Percentiles rank a stretch among this genome's conserved stretches.
Evolutionary conservation across 2,888 invertebrate genomes (phyloP).

Genomic region (Ormia ochracea): DNA sequence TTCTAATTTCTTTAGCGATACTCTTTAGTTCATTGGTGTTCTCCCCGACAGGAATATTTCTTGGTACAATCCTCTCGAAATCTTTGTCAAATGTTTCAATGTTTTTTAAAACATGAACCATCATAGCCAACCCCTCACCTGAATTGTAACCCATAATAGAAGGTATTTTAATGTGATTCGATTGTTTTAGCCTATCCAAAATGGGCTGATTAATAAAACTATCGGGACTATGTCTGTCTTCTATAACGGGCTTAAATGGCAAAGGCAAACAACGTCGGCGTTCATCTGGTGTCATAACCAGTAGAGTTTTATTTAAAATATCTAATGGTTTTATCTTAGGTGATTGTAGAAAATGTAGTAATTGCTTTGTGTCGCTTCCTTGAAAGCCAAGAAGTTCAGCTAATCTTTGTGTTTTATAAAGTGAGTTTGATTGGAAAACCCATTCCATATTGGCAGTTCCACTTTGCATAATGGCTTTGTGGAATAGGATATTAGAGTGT

Average conservation of each 20-base stretch:
- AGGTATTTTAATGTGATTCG: constrained; percentile 77
- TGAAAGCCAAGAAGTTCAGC: constrained; percentile 68
- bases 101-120: constrained; percentile 67
- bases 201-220: constrained; percentile 72
- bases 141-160: constrained; percentile 79
- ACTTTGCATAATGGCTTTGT: constrained; percentile 75
- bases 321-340: constrained; percentile 63
- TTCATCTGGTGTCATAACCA: constrained; percentile 70
- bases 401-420: constrained; percentile 67
- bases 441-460: constrained; percentile 74
- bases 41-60: constrained; percentile 67
- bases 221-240: constrained; percentile 68
- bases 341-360: constrained; percentile 68
- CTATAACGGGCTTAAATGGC: constrained; percentile 72
- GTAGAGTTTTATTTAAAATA: constrained; percentile 62
- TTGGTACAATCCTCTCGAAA: constrained; percentile 71
- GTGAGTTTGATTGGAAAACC: constrained; percentile 70
- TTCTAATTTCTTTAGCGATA: constrained; percentile 68
- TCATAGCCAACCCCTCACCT: constrained; percentile 78
- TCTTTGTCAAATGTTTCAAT: constrained; percentile 69
- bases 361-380: constrained; percentile 57
- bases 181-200: constrained; percentile 76
- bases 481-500: constrained; percentile 72
- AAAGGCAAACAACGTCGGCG: constrained; percentile 70
- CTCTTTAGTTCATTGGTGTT: constrained; percentile 63